Evolutionary conservation across 2,797 vertebrate species (phyloP), one percentile per base, ranked within the genome.

Genomic region (Sciurus carolinensis): DNA sequence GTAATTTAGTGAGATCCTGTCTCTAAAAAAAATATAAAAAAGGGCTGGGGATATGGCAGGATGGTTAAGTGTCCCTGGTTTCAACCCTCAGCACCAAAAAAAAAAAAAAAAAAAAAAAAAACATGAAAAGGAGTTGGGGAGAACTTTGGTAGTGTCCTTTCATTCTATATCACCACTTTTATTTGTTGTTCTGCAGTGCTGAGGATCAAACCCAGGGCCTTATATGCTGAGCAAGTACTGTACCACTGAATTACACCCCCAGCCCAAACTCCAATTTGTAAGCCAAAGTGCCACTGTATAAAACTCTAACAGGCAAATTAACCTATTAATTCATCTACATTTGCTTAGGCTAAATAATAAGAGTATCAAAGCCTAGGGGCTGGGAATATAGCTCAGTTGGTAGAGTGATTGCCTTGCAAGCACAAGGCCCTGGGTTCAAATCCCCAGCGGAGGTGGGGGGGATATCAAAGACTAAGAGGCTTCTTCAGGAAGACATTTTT

Each of bases 401-500:
- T 47, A 47, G 44, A 47, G 44, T 47, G 7, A 7, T 9, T 47
- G 9, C 44, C 44, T 47, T 47, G 44, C 9, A 47, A 47, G 44
- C 44, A 47, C 9, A 47, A 47, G 44, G 7, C 44, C 44, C 44
- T 47, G 44, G 44, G 44, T 47, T 47, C 7, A 47, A 47, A 7
- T 47, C 44, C 44, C 44, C 7, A 47, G 44, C 36, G 36, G 36
- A 36, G 36, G 36, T 36, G 9, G 9, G 44, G 9, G 9, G 54
- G 87, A 72, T 36, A 93, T 39, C 42, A 71, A 87, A 95, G 26
- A 73, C 30, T 52, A 75, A 85, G 15, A 82, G 26, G 6, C 18
- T 82, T 91, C 67, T 86, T 93, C 8, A 82, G 72, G 28, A 94
- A 87, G 52, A 72, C 71, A 93, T 73, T 73, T 87, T 77, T 79